phyloP scores from a whole-genome alignment of 1,140 invertebrate species.

The Heliothis virescens region DNA sequence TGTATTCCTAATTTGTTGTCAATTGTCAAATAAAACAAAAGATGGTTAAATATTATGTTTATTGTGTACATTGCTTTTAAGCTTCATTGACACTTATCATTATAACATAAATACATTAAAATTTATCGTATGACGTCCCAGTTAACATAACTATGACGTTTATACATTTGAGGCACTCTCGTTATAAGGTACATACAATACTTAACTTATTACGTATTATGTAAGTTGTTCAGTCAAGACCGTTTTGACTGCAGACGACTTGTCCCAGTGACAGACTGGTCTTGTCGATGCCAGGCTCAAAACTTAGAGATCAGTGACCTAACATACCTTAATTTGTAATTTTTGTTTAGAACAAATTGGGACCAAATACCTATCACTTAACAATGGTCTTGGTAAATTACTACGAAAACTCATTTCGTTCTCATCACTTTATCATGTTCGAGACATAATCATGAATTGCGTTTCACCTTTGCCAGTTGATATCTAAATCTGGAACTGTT shows the following conservation, averaged over 20 bases:
- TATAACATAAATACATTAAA: constrained; percentile 54
- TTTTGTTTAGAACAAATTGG: neutral
- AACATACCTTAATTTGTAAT: constrained; percentile 29
- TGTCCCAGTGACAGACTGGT: constrained; percentile 16
- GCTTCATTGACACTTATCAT: constrained; percentile 44
- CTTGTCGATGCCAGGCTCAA: constrained; percentile 6
- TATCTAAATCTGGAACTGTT: neutral
- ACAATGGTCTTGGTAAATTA: constrained; percentile 4
- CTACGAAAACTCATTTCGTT: constrained; percentile 3
- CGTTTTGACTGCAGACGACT: constrained; percentile 44
- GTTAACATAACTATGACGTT: constrained; percentile 67
- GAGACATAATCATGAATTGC: neutral
- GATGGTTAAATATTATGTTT: constrained; percentile 41
- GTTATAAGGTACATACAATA: constrained; percentile 52
- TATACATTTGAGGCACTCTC: constrained; percentile 59
- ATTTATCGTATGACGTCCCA: constrained; percentile 56
- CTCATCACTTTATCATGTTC: neutral
- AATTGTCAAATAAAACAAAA: constrained; percentile 38
- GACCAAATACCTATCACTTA: constrained; percentile 5
- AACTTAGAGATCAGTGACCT: constrained; percentile 35
- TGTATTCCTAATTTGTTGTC: neutral
- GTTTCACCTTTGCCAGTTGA: neutral
- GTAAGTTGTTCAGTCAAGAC: constrained; percentile 46
- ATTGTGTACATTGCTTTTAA: constrained; percentile 47
- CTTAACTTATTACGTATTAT: constrained; percentile 50